Evolutionary conservation across 2,888 invertebrate species (phyloP).

Genomic region (Phaedon cochleariae): DNA sequence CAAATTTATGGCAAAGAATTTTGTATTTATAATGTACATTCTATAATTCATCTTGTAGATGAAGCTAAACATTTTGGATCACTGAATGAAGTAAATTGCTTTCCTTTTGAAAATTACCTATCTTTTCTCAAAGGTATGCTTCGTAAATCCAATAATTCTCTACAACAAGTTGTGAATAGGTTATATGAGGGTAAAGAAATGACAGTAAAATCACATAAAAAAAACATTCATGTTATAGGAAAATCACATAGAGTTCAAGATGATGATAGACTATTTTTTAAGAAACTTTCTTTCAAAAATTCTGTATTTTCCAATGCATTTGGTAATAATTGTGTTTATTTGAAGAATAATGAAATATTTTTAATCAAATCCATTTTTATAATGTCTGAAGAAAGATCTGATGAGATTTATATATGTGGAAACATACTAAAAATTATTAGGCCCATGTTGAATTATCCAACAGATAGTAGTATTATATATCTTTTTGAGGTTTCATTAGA

Average conservation of each 20-base stretch:
- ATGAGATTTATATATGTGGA: constrained; percentile 3
- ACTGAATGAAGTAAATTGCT: constrained; percentile 17
- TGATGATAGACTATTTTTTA: constrained; percentile 1
- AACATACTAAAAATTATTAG: constrained; percentile 5
- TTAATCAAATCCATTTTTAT: constrained; percentile 14
- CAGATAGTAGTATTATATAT: constrained; percentile 12
- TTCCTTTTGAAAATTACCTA: constrained; percentile 17
- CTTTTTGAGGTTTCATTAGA: constrained; percentile 21
- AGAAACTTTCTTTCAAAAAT: constrained; percentile 9
- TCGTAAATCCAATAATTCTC: constrained; percentile 15
- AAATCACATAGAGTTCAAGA: neutral
- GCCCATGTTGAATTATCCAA: constrained; percentile 19
- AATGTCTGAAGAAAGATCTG: neutral
- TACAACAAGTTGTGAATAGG: constrained; percentile 24
- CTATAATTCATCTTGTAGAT: constrained; percentile 17
- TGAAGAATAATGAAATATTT: constrained; percentile 4
- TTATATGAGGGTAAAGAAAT: constrained; percentile 15
- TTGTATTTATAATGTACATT: constrained; percentile 18
- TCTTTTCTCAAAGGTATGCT: constrained; percentile 7
- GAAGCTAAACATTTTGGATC: constrained; percentile 12
- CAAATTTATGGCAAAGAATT: constrained; percentile 20
- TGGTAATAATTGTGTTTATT: constrained; percentile 20
- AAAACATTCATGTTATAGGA: too few relatives aligned
- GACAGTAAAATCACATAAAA: neutral
- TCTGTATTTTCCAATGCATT: constrained; percentile 4